Base-by-base conservation (phyloP, 2,113 vertebrate genomes). In the Recurvirostra avosetta region DNA sequence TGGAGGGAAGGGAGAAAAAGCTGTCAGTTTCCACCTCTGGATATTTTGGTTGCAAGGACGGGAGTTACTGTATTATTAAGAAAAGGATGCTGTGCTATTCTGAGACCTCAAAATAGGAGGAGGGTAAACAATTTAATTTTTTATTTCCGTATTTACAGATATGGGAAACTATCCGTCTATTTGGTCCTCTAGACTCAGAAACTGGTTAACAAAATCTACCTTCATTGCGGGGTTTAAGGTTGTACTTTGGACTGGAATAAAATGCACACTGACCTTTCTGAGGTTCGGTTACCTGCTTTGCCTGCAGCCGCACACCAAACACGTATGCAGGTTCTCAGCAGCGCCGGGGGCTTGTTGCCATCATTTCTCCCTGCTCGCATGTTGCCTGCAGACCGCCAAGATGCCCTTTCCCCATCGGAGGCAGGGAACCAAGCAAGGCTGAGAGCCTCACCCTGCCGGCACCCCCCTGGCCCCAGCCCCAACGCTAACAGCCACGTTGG, bases 291-390 rank as follows among this genome's bases (percentile, higher is more conserved):
- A 56, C 49, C 34, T 59, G 7, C 18, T 89, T 61, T n/a, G 15
- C 36, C 63, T 63, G 27, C 17, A 29, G 20, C 25, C 22, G 3
- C 20, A 41, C 49, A 45, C 73, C 25, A 58, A 55, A 71, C 16
- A 36, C 0, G 0, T 23, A 19, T 12, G 9, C 18, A 41, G 34
- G 9, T 8, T 55, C 45, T n/a, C 29, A 65, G 36, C 52, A 32
- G 23, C 5, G 5, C 1, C 0, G 20, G 8, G 18, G 22, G 5
- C 21, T 43, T 14, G 20, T 21, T 81, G 19, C 40, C 11, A 3
- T 45, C 2, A 0, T 45, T 86, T 22, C 38, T 53, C 1, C 15
- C 26, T 0, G 0, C 63, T 66, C 1, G 0, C 21, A 58, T 15
- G 15, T 26, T 80, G 30, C 25, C 76, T 32, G 29, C 32, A 12